Percentiles rank a stretch among this genome's conserved stretches.
phyloP scores from a whole-genome alignment of 2,113 vertebrate genomes.

The Barnardius zonarius region DNA sequence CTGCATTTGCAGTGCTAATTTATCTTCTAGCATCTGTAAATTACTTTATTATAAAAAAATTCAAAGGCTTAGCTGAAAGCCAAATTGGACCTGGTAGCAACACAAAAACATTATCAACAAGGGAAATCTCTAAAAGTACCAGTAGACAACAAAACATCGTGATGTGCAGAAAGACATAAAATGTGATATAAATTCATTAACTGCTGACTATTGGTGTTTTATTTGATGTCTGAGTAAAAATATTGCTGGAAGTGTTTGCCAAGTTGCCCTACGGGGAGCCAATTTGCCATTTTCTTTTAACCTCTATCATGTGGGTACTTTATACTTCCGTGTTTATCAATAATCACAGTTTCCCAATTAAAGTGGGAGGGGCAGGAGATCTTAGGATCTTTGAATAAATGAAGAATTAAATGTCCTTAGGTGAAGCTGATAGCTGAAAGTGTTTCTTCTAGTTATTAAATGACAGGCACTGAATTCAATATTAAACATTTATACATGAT shows the following conservation, averaged over 20 bases:
- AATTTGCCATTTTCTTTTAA: background rate
- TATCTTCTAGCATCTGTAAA: constrained; percentile 76
- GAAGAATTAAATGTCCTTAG: background rate
- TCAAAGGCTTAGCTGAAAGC: constrained; percentile 72
- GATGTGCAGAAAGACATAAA: constrained; percentile 65
- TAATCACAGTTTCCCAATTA: background rate
- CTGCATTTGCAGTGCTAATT: constrained; percentile 77
- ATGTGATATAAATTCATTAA: constrained; percentile 68
- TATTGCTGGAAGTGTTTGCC: constrained; percentile 4
- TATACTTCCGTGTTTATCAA: background rate
- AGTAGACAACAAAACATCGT: constrained; percentile 55
- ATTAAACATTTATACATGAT: background rate
- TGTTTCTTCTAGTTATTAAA: background rate
- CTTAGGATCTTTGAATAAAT: background rate
- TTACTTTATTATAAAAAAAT: constrained; percentile 81
- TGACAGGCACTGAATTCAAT: background rate
- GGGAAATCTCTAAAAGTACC: constrained; percentile 68
- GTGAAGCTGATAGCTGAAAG: background rate
- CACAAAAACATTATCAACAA: constrained; percentile 67
- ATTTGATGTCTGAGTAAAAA: constrained; percentile 56
- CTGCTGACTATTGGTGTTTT: constrained; percentile 60
- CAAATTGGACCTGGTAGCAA: constrained; percentile 69
- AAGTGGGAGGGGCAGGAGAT: background rate
- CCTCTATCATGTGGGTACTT: background rate
- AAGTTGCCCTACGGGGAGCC: background rate